Evolutionary conservation across 2,113 vertebrate genomes (phyloP), one percentile per base, ranked within the genome.

Genomic region (Glaucomys volans): DNA sequence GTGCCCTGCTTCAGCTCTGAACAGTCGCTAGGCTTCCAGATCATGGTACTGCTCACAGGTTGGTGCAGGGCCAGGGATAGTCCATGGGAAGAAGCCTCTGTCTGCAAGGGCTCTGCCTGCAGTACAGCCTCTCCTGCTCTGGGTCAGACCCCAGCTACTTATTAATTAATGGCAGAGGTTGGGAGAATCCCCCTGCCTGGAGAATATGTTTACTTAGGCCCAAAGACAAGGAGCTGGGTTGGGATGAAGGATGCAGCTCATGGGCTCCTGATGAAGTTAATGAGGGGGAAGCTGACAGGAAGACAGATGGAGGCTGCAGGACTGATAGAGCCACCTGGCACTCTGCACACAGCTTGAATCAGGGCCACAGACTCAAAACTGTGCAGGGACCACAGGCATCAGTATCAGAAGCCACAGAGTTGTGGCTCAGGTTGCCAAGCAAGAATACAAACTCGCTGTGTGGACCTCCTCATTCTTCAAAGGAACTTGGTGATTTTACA

Each of bases 201-300:
- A 90, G 66, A 69, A 1, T 3, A 18, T 10, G 32, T 11, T 24
- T 64, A 20, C 77, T 84, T 12, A 82, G 44, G 59, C 76, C 86
- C 17, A 22, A 14, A 35, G 74, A 69, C 64, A 92, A 47, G 16
- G 6, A 85, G 69, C 91, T 20, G 8, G 13, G 7, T 3, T 11
- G 35, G 67, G n/a, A 32, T 20, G 82, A 93, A 84, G 81, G 80
- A 76, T 16, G 35, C 47, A 66, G 66, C n/a, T 87, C 82, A 20
- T 0, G 26, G 71, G 64, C 84, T 57, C 69, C 57, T 69, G 86
- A 87, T 14, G 71, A 87, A 69, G 84, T 71, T 79, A 96, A 89
- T 76, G 66, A 66, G 5, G 22, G 84, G 47, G 32, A 81, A 26
- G n/a, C 8, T 72, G 91, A 28, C 28, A 2, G 54, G 50, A 50